Conservation (phyloP, 2,797 vertebrate species). For the Gobionotothen gibberifrons region DNA sequence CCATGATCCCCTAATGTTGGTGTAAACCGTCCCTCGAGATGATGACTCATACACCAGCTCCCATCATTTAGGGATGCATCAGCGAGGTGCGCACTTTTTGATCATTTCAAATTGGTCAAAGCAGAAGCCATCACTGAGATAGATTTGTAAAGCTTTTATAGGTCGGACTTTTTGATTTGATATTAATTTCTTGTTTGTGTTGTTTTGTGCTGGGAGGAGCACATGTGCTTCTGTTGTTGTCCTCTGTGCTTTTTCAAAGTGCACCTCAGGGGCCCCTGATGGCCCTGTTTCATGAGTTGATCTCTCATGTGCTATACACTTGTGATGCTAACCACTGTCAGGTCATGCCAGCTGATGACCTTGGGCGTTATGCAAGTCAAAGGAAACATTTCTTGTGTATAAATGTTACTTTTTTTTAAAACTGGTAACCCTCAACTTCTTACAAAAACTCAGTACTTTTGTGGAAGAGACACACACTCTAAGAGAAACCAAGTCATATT, state of each 20-base stretch:
- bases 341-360: constrained; percentile 23
- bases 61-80: background rate
- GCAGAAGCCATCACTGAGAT: background rate
- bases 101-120: constrained; percentile 8
- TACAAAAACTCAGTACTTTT: background rate
- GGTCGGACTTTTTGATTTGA: constrained; percentile 3
- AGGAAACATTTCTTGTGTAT: background rate
- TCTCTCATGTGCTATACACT: constrained; percentile 57
- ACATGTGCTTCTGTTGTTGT: constrained; percentile 31
- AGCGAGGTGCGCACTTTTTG: background rate
- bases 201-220: background rate
- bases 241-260: constrained; percentile 14
- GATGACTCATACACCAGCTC: background rate
- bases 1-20: background rate
- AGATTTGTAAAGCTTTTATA: background rate
- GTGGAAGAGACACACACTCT: background rate
- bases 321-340: constrained; percentile 52
- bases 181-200: background rate
- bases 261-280: constrained; percentile 22
- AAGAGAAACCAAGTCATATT: too few species aligned
- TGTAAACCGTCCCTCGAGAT: background rate
- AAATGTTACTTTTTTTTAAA: background rate
- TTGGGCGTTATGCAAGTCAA: constrained; percentile 13
- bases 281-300: constrained; percentile 41
- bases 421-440: background rate